Base-by-base conservation (phyloP, 2,113 vertebrate species). In the Acinonyx jubatus region DNA sequence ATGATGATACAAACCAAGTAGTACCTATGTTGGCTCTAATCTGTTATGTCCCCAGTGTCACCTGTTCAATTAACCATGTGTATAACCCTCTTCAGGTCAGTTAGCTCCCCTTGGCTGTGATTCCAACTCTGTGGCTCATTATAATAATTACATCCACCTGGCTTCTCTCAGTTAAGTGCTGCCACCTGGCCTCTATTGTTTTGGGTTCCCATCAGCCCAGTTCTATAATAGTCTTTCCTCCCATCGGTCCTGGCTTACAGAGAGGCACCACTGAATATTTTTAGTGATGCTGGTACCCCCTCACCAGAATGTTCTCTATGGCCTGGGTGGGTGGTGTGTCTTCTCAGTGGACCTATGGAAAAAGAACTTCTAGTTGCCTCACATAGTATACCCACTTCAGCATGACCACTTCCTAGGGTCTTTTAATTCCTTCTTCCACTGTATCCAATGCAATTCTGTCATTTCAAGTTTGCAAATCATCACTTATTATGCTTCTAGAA, bases 121-220 rank as follows among this genome's bases (percentile, higher is more conserved):
- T 91, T 95, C n/a, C 80, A 86, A 36, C 13, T 25, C 61, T 76
- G 31, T 57, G 41, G 81, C 38, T 93, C 61, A 82, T 95, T 82
- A 96, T 11, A 82, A 31, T 95, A 93, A 96, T 66, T 95, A 61
- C 66, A 93, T 82, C 92, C 95, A 97, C 82, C 94, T 96, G 85
- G 31, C 65, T 91, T 88, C 27, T 31, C 65, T 79, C 63, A 83
- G 74, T 69, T 79, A 87, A 74, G 45, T 61, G 38, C 69, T 63
- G 55, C 89, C 92, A 88, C 81, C 94, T 96, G 94, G 66, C 15
- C 92, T 71, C 57, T 71, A 7, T 21, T 66, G 38, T 63, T 89
- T 74, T 29, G 29, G 41, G 66, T 50, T 81, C 76, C 52, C 50
- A 33, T 78, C 36, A 71, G n/a, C 21, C 69, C 81, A 21, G 16